Base-by-base conservation (phyloP, 2,797 vertebrate species). In the Tragopan temminckii region DNA sequence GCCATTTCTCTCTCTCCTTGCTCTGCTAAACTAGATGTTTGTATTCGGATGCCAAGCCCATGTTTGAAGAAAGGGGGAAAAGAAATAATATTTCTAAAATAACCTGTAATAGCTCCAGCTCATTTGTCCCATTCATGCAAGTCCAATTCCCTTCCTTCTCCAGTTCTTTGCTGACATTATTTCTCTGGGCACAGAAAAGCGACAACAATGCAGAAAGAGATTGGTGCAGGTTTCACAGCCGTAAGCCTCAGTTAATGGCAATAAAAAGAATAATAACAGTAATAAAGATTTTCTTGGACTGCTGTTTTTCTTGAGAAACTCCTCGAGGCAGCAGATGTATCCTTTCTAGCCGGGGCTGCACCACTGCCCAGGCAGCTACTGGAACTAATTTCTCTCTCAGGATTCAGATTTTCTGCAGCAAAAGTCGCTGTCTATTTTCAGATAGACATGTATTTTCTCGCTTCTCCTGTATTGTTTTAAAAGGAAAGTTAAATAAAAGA, bases 81-180 rank as follows among this genome's bases (percentile, higher is more conserved):
- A 88, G 8, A 58, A 80, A 97, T 95, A 75, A 52, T 76, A 78
- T 76, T 91, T 83, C 42, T 91, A 52, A 83, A 94, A 69, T 66
- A 42, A 6, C 53, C 96, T 97, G 66, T 90, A 97, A 95, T 97
- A 97, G 97, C 92, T 97, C 86, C 58, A 96, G 94, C 5, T 52
- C 96, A 95, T 98, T 97, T 97, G 74, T 96, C 95, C 95, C 72
- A 85, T 95, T 96, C 84, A 57, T 97, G 95, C 72, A 80, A 95
- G 90, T 94, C 80, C 85, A 89, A 11, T 59, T 72, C 80, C 19
- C 38, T 89, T 90, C 80, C 72, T 75, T 24, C 17, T 89, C 57
- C 27, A 33, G 68, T 80, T 95, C 69, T 43, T 80, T 64, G 57
- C 53, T 86, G 61, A 42, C 53, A 27, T 88, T 96, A 68, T 48